Conservation (phyloP, 2,113 vertebrate genomes). For the Protobothrops mucrosquamatus region DNA sequence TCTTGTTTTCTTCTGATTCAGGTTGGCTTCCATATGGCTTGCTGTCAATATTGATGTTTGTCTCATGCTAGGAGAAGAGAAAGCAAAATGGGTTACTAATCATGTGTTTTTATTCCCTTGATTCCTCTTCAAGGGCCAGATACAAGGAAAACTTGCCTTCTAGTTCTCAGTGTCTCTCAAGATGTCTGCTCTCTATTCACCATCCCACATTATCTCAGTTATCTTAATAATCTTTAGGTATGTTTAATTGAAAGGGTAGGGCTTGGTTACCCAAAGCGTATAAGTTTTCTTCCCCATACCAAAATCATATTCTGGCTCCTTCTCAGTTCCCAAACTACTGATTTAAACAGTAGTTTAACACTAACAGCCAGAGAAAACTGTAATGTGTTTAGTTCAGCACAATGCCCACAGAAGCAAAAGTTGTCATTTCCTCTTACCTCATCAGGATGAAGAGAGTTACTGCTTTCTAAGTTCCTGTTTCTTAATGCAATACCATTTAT, state of each 20-base stretch:
- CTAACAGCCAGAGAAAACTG: neutral
- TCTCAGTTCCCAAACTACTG: neutral
- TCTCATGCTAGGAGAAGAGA: constrained; percentile 65
- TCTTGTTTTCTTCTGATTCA: constrained; percentile 27
- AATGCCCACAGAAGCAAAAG: neutral
- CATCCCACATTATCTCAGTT: neutral
- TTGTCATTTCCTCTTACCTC: constrained; percentile 32
- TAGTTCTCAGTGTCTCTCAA: neutral
- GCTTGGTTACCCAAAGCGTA: neutral
- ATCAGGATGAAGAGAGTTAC: neutral
- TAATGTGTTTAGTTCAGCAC: neutral
- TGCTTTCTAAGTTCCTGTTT: constrained; percentile 31
- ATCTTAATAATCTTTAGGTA: neutral
- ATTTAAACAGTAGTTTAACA: neutral
- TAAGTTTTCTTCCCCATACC: neutral
- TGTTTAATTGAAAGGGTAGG: neutral
- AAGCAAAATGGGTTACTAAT: neutral
- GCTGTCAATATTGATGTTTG: constrained; percentile 50
- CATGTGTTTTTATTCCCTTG: neutral
- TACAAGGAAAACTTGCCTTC: neutral
- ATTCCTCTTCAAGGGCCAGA: constrained; percentile 6
- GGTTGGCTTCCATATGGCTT: constrained; percentile 42
- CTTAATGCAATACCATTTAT: neutral
- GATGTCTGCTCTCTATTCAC: neutral
- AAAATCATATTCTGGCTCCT: neutral